Evolutionary conservation across 2,113 vertebrate species (phyloP).

Genomic region (Aplodontia rufa): DNA sequence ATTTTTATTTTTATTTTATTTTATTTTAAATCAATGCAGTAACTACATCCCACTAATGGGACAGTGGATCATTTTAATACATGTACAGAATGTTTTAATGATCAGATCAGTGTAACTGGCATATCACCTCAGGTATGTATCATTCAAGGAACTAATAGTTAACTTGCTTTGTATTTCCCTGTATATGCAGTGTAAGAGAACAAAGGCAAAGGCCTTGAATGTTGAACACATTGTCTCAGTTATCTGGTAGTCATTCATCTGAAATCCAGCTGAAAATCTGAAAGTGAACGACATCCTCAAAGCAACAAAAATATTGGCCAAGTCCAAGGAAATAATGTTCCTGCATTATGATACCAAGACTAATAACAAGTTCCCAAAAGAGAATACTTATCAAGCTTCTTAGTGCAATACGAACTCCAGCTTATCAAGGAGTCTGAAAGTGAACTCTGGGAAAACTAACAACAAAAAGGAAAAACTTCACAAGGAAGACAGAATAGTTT

Average conservation of each 20-base stretch:
- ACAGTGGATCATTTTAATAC: not conserved
- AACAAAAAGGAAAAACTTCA: not conserved
- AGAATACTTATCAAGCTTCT: not conserved
- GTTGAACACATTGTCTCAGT: not conserved
- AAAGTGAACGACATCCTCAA: not conserved
- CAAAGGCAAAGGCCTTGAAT: not conserved
- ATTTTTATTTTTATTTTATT: not conserved
- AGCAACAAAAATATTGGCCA: not conserved
- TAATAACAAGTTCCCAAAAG: not conserved
- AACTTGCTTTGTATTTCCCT: not conserved
- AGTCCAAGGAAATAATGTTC: not conserved
- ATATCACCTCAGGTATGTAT: not conserved
- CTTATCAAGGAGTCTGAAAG: not conserved
- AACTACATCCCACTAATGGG: not conserved
- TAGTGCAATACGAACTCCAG: not conserved
- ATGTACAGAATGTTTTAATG: not conserved
- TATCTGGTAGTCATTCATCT: not conserved
- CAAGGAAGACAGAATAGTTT: not conserved
- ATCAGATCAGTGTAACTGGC: not conserved
- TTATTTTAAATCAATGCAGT: not conserved
- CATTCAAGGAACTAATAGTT: not conserved
- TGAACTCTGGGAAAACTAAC: not conserved
- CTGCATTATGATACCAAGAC: not conserved
- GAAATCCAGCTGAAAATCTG: conserved; percentile 12
- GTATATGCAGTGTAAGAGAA: not conserved